A percentile compares a stretch with the other conserved stretches of the same genome.
Conservation (phyloP, 2,113 vertebrate genomes). For the Chiloscyllium plagiosum region DNA sequence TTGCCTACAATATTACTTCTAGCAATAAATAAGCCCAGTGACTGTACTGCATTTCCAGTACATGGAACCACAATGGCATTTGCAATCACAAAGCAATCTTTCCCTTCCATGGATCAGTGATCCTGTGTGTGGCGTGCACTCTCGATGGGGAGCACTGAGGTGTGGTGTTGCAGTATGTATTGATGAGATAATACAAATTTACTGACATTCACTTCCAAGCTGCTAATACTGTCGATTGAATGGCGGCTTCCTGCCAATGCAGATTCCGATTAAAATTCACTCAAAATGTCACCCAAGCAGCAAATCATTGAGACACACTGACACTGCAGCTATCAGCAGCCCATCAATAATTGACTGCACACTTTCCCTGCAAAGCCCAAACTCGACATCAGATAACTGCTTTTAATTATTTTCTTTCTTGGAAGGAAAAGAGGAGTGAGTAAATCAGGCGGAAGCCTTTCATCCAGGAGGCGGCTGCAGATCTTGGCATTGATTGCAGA, state of each 20-base stretch:
- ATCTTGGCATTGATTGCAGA: constrained; percentile 39
- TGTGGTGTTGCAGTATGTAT: neutral
- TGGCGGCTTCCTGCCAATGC: neutral
- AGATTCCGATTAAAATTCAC: constrained; percentile 37
- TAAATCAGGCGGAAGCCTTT: constrained; percentile 37
- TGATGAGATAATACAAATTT: neutral
- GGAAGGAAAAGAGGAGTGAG: neutral
- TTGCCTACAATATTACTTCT: neutral
- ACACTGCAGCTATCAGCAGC: neutral
- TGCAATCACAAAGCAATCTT: constrained; percentile 5
- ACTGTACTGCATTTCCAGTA: neutral
- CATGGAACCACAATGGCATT: neutral
- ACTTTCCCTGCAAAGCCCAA: neutral
- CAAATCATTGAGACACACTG: neutral
- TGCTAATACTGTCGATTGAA: neutral
- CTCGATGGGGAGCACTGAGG: neutral
- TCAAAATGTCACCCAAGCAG: constrained; percentile 4
- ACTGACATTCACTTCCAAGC: constrained; percentile 3
- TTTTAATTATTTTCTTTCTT: constrained; percentile 39
- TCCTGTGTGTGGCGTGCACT: neutral
- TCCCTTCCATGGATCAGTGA: neutral
- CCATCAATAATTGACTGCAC: constrained; percentile 33
- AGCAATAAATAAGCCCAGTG: neutral
- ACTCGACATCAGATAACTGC: neutral
- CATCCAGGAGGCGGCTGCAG: constrained; percentile 36